phyloP scores from a whole-genome alignment of 2,113 vertebrate genomes.

The Calypte anna region DNA sequence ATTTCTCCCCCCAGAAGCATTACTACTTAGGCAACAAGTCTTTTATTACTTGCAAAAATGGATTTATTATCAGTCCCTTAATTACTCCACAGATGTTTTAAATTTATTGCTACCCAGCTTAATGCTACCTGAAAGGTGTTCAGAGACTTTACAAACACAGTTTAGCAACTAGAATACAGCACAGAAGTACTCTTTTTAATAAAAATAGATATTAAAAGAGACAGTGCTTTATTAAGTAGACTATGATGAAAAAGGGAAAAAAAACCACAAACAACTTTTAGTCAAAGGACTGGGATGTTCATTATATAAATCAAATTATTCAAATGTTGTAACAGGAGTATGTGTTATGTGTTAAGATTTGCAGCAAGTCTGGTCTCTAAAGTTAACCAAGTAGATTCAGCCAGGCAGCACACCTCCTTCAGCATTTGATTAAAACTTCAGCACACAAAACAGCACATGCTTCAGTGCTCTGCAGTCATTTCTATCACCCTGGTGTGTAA shows the following conservation, averaged over 20 bases:
- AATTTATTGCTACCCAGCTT: not conserved
- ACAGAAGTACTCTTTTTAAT: slow-evolving; percentile 18
- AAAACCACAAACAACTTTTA: not conserved
- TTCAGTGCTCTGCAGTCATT: not conserved
- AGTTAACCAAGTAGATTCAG: not conserved
- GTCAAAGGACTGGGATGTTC: not conserved
- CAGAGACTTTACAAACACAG: not conserved
- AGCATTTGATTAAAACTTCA: not conserved
- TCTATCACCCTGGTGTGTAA: not conserved
- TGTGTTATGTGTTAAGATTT: rapidly evolving
- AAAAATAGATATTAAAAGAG: not conserved
- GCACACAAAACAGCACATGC: not conserved
- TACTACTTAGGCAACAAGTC: not conserved
- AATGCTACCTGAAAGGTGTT: not conserved
- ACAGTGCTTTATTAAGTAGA: not conserved
- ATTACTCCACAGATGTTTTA: not conserved
- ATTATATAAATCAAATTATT: slow-evolving; percentile 5
- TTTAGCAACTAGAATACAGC: not conserved
- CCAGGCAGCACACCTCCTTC: not conserved
- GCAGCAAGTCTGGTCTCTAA: not conserved
- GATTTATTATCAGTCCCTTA: slow-evolving; percentile 6
- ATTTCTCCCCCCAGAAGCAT: not conserved
- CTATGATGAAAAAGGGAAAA: not conserved
- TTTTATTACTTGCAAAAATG: not conserved
- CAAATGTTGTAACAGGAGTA: not conserved